Evolutionary conservation across 2,888 invertebrate genomes (phyloP), one percentile per base, ranked within the genome.

Genomic region (Crocallis elinguaria): DNA sequence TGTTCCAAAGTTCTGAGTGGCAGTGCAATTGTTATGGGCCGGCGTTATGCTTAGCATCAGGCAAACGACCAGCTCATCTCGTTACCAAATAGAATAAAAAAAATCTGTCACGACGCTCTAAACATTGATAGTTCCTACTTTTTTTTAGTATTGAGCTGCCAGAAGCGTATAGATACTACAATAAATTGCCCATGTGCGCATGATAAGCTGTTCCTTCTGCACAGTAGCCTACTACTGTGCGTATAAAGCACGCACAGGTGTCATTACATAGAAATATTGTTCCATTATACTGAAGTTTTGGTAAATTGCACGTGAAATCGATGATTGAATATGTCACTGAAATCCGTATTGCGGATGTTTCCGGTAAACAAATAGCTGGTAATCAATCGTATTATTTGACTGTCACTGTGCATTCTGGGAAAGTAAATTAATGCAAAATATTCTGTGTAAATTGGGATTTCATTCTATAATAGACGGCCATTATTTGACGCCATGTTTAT

Each of bases 361-460:
- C 69, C 60, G 53, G 53, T 70, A 76, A 79, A 82, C 79, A 82
- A 79, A 84, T 80, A 71, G 72, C 71, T 67, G 60, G 77, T 79
- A 78, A 83, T 84, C 79, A 83, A 80, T 82, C 71, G 73, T 75
- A 79, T 82, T 78, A 77, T 82, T 79, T 75, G 68, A 67, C 67
- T 74, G 73, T 66, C 66, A 66, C 60, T 59, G 65, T 64, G 66
- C 67, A 57, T 46, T 55, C 58, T 42, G 56, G 42, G 39, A 21
- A 42, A 49, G 66, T 67, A 68, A 67, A 73, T 75, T 57, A 70
- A 67, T 69, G 67, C 60, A 64, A 69, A 70, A 65, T 72, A 62
- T 67, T 64, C 55, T 57, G 61, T 66, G 68, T 64, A 58, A 65
- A 60, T 48, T 21, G 38, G 21, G 53, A 61, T 56, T 50, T 30